Percentiles rank a stretch among this genome's conserved stretches.
phyloP scores from a whole-genome alignment of 2,797 vertebrate genomes.

The Crotalus adamanteus region DNA sequence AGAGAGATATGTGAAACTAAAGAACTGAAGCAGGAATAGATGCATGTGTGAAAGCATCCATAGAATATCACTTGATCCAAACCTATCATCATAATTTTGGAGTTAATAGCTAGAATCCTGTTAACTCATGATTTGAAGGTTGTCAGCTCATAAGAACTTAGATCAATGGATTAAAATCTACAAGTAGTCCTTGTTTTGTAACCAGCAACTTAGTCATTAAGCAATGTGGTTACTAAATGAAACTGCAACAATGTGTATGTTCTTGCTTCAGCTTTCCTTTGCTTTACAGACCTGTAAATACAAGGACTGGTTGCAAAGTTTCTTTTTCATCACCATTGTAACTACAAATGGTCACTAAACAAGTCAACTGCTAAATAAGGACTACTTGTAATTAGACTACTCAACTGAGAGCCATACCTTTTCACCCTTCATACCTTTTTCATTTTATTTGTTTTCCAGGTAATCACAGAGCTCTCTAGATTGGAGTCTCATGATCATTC shows the following conservation, averaged over 20 bases:
- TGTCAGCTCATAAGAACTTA: background rate
- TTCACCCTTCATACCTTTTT: slow-evolving; percentile 14
- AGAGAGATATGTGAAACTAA: background rate
- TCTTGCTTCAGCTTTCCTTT: background rate
- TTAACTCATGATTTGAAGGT: background rate
- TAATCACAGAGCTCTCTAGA: background rate
- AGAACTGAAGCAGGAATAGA: background rate
- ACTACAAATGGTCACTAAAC: background rate
- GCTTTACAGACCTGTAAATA: background rate
- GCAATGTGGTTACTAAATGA: background rate
- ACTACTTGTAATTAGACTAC: background rate
- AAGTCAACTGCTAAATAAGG: background rate
- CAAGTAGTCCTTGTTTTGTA: background rate
- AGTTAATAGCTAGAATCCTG: background rate
- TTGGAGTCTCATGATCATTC: background rate
- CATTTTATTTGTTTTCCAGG: slow-evolving; percentile 36
- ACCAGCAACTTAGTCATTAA: background rate
- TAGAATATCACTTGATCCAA: background rate
- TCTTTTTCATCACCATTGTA: background rate
- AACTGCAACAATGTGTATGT: background rate
- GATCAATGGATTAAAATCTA: background rate
- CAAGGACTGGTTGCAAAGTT: background rate
- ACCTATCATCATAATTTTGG: background rate
- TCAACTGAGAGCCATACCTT: background rate
- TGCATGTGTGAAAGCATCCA: background rate